These are phyloP conservation scores for Taeniopygia guttata DNA, from an alignment of 2,797 vertebrate genomes.

Conservation along the genomic window DNA sequence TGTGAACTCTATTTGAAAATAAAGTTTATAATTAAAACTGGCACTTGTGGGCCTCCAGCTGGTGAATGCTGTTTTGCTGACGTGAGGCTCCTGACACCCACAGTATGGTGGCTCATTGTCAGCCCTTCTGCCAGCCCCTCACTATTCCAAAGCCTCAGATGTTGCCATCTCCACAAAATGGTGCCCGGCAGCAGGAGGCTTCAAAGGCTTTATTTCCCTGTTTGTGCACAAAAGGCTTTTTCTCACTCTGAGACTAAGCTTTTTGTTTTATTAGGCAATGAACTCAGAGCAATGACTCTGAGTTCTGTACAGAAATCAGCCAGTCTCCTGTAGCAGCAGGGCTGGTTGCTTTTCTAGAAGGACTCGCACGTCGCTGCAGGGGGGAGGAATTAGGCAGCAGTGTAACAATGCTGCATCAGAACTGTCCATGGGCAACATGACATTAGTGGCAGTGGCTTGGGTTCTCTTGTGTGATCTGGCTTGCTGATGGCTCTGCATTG, in stretches of 20 bases:
- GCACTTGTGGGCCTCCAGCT: constrained; percentile 59
- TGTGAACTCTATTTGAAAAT: constrained; percentile 47
- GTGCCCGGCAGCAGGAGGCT: background rate
- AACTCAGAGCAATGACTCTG: background rate
- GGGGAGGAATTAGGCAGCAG: background rate
- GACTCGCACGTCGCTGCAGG: accelerated
- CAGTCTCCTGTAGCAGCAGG: background rate
- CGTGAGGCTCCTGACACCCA: constrained; percentile 50
- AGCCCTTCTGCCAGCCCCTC: constrained; percentile 2
- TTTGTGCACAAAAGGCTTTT: background rate
- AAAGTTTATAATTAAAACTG: constrained; percentile 61
- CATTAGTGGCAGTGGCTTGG: background rate
- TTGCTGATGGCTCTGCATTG: background rate
- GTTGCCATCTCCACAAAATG: background rate
- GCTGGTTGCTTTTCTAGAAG: background rate
- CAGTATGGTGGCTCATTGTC: constrained; percentile 41
- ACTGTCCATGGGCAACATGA: accelerated
- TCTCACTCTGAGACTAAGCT: background rate
- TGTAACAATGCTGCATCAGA: accelerated
- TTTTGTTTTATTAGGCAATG: background rate
- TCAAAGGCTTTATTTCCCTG: background rate
- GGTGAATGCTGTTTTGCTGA: constrained; percentile 50
- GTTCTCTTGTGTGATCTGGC: background rate
- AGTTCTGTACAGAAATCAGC: background rate
- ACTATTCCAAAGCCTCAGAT: constrained; percentile 26